Base-by-base conservation (phyloP, 2,888 invertebrate species). In the Chrysotoxum bicinctum region DNA sequence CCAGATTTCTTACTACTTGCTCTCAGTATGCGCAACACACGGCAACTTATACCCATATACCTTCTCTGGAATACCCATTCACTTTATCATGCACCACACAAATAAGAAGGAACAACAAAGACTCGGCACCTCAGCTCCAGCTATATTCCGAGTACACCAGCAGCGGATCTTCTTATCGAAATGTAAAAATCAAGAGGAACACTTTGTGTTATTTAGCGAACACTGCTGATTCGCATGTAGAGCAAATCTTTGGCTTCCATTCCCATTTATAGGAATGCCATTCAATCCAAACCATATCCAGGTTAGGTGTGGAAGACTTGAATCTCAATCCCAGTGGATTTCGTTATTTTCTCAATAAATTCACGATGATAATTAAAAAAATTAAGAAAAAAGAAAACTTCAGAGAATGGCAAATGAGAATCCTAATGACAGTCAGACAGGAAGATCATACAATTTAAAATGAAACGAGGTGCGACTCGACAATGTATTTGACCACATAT, bases 171-270 rank as follows among this genome's bases (percentile, higher is more conserved):
- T 83, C 74, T 79, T 84, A 84, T 84, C 83, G 75, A 84, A 84
- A 84, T 84, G 83, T 84, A 70, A 79, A 83, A 84, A 84, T 84
- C 83, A 70, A 68, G 40, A 84, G 64, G 66, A 84, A 70, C 79
- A 79, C 75, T 79, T 83, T 79, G 83, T 83, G 83, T 83, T 83
- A 75, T 83, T 83, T 79, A 74, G 83, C 79, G 64, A 64, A 37
- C 35, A 62, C 52, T 58, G 64, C 68, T 69, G 79, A 79, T 78
- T 84, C 83, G 83, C 83, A 79, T 84, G 83, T 79, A 64, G 79
- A 84, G 83, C 74, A 78, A 76, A 58, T 77, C 66, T 66, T 72
- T 43, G 26, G 45, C 37, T 56, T 50, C 58, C 30, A 60, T 40
- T 16, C 32, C 32, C 66, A 45, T 66, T 50, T 50, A 66, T 35